A percentile compares a stretch with the other conserved stretches of the same genome.
These are phyloP conservation scores for Cantharis flavilabris DNA, from an alignment of 2,888 invertebrate species.

Conservation along the genomic window DNA sequence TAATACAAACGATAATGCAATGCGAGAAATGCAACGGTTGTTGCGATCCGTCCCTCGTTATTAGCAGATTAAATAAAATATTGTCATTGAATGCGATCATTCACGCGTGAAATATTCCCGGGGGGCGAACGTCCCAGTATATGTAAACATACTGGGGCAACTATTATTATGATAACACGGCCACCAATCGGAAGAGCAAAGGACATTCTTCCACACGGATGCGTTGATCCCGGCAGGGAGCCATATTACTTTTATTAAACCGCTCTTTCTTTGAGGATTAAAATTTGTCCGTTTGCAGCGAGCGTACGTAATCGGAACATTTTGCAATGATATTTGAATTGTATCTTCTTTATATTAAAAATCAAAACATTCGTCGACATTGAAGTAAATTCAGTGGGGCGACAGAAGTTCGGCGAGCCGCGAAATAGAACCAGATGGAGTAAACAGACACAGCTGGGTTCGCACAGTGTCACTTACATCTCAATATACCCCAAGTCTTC, in stretches of 20 bases:
- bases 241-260: constrained; percentile 41
- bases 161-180: constrained; percentile 53
- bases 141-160: constrained; percentile 42
- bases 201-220: constrained; percentile 52
- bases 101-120: constrained; percentile 48
- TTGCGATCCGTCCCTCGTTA: constrained; percentile 39
- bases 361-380: constrained; percentile 43
- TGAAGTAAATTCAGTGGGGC: constrained; percentile 38
- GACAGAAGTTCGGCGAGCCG: constrained; percentile 47
- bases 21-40: constrained; percentile 36
- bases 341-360: constrained; percentile 43
- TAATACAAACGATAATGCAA: constrained; percentile 2
- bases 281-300: constrained; percentile 41
- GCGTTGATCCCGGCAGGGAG: constrained; percentile 42
- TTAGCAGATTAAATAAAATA: constrained; percentile 47
- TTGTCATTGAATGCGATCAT: constrained; percentile 42
- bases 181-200: constrained; percentile 47
- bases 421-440: constrained; percentile 54
- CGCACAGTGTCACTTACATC: constrained; percentile 51
- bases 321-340: constrained; percentile 31
- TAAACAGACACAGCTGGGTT: constrained; percentile 52
- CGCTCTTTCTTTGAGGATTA: constrained; percentile 42
- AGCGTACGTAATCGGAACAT: constrained; percentile 43
- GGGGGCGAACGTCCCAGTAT: constrained; percentile 38
- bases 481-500: constrained; percentile 42